These are phyloP conservation scores for Xenopus petersii DNA, from an alignment of 2,797 vertebrate species.

Conservation along the genomic window DNA sequence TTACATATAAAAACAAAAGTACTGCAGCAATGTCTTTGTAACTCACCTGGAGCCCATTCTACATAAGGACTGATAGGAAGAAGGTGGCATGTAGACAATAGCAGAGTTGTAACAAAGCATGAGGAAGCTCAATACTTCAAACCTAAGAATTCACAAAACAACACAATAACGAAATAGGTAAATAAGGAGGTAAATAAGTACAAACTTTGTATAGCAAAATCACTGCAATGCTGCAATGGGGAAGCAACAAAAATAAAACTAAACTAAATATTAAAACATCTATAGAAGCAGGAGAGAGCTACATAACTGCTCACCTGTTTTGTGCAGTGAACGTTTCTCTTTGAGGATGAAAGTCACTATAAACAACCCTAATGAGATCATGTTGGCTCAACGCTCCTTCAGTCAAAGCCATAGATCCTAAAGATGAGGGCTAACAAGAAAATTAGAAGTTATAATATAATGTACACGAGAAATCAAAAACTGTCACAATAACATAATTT, in stretches of 20 bases:
- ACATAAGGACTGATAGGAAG: slow-evolving; percentile 92
- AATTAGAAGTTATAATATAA: too few relatives aligned
- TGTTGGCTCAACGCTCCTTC: slow-evolving; percentile 95
- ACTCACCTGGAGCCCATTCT: slow-evolving; percentile 93
- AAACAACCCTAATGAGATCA: slow-evolving; percentile 93
- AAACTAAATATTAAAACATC: too few relatives aligned
- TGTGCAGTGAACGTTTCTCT: slow-evolving; percentile 97
- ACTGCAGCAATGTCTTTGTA: not conserved
- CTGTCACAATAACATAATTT: too few relatives aligned
- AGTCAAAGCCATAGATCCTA: slow-evolving; percentile 95
- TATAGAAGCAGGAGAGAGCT: too few relatives aligned
- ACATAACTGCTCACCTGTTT: slow-evolving; percentile 76
- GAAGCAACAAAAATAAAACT: too few relatives aligned
- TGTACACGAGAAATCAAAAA: too few relatives aligned
- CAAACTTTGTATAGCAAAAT: too few relatives aligned
- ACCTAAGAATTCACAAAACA: slow-evolving; percentile 66
- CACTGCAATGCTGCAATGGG: too few relatives aligned
- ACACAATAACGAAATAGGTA: too few relatives aligned
- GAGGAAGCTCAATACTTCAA: slow-evolving; percentile 95
- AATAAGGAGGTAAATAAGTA: too few relatives aligned
- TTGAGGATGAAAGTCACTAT: slow-evolving; percentile 94
- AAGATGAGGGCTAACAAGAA: slow-evolving; percentile 79
- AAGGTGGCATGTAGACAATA: slow-evolving; percentile 93
- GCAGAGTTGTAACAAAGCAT: slow-evolving; percentile 97
- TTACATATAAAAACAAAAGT: too few relatives aligned